Evolutionary conservation across 1,140 invertebrate genomes (phyloP).

Genomic region (Anagrus nilaparvatae): DNA sequence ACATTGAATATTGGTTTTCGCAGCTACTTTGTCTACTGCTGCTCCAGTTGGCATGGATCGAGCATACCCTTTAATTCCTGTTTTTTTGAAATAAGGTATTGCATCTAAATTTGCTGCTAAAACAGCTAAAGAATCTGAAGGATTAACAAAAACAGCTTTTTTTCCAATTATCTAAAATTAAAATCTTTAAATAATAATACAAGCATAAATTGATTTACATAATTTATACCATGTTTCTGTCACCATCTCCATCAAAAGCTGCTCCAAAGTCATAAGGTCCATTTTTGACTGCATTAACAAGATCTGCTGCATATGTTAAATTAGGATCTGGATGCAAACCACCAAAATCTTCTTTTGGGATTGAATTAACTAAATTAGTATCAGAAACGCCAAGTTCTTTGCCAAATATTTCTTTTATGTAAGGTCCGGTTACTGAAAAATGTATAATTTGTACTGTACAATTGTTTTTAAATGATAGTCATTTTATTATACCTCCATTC

Average conservation of each 20-base stretch:
- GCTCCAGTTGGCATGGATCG: conserved; percentile 98
- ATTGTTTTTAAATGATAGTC: conserved; percentile 4
- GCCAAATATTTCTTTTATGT: conserved; percentile 81
- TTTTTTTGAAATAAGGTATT: conserved; percentile 90
- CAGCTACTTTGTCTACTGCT: conserved; percentile 89
- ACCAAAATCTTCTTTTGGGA: conserved; percentile 88
- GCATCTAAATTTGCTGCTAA: conserved; percentile 82
- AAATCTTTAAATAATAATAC: conserved; percentile 5
- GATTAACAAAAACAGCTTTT: conserved; percentile 96
- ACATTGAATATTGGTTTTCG: conserved; percentile 60
- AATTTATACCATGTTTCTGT: conserved; percentile 38
- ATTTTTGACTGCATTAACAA: conserved; percentile 68
- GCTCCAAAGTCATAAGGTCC: conserved; percentile 89
- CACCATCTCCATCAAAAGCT: conserved; percentile 98
- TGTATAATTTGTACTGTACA: no score
- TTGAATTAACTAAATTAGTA: conserved; percentile 59
- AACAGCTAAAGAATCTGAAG: conserved; percentile 94
- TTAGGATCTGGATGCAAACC: conserved; percentile 98
- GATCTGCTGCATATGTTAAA: conserved; percentile 85
- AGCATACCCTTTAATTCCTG: conserved; percentile 82
- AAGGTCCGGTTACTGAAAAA: conserved; percentile 84
- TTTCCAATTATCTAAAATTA: conserved; percentile 76
- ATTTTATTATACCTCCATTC: conserved; percentile 68
- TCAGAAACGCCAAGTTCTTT: conserved; percentile 71
- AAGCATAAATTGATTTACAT: conserved; percentile 1